Percentiles rank a stretch among this genome's conserved stretches.
Conservation (phyloP, 2,113 vertebrate species). For the Aramus guarauna region DNA sequence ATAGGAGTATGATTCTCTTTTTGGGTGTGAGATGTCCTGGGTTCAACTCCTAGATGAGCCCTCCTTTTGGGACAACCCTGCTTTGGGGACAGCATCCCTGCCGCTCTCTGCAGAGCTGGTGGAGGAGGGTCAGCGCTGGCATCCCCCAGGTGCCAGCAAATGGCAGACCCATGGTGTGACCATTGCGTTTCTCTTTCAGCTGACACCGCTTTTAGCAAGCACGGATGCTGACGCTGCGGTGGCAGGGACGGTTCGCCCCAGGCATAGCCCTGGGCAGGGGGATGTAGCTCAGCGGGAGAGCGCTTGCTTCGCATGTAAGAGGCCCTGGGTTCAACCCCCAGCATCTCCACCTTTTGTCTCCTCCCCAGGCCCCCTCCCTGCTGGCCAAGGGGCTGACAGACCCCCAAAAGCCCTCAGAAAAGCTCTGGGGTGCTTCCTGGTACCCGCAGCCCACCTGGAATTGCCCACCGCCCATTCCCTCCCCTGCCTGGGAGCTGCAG, state of each 20-base stretch:
- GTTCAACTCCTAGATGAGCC: not conserved
- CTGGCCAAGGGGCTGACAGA: not conserved
- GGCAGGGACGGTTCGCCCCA: accelerated
- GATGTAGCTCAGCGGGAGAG: not conserved
- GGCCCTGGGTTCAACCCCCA: slow-evolving; percentile 67
- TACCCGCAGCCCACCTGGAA: no score
- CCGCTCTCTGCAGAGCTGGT: not conserved
- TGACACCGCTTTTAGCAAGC: accelerated
- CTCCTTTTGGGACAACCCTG: not conserved
- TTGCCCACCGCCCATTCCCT: no score
- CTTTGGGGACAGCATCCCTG: not conserved
- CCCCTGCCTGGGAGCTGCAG: no score
- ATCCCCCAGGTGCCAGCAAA: not conserved
- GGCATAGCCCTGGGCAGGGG: accelerated
- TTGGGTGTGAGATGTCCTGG: slow-evolving; percentile 45
- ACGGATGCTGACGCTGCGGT: accelerated
- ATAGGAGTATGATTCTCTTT: slow-evolving; percentile 62
- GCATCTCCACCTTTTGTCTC: not conserved
- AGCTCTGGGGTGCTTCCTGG: not conserved
- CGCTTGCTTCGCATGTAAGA: slow-evolving; percentile 57
- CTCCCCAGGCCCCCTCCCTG: accelerated
- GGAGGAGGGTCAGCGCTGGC: not conserved
- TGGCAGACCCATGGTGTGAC: accelerated
- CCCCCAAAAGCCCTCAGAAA: not conserved
- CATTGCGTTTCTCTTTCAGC: accelerated